Conservation (phyloP, 2,113 vertebrate species). For the Rhodinocichla rosea region DNA sequence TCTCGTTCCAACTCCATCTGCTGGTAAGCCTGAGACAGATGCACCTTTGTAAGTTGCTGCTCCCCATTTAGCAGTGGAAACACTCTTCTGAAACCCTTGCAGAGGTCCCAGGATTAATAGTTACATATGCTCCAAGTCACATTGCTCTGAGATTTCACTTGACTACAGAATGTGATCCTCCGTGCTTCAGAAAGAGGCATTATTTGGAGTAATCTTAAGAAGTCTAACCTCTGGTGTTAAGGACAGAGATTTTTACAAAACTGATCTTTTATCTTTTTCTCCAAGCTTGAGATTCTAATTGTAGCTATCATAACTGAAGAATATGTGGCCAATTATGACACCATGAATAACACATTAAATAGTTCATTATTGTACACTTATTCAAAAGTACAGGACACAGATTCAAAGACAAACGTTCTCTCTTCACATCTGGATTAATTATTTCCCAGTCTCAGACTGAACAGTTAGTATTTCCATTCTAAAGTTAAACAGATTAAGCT, state of each 20-base stretch:
- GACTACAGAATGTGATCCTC: neutral
- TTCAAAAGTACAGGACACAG: neutral
- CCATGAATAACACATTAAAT: neutral
- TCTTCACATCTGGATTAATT: neutral
- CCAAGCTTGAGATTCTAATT: neutral
- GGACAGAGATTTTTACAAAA: neutral
- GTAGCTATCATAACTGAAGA: neutral
- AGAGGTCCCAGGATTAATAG: neutral
- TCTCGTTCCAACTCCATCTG: conserved; percentile 42
- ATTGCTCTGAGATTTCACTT: neutral
- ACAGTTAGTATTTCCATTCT: neutral
- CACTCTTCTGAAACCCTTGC: neutral
- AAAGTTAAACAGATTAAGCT: neutral
- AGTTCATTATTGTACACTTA: neutral
- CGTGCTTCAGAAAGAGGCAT: neutral
- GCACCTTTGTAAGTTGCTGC: neutral
- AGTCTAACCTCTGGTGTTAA: neutral
- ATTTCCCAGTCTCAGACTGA: neutral
- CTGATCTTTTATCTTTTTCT: neutral
- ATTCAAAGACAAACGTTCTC: neutral
- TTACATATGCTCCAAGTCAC: neutral
- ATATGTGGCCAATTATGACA: rapidly evolving
- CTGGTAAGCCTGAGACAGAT: conserved; percentile 24
- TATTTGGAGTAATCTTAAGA: neutral
- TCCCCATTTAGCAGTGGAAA: neutral